These are phyloP conservation scores for Albula glossodonta DNA, from an alignment of 2,113 vertebrate species.

Conservation along the genomic window DNA sequence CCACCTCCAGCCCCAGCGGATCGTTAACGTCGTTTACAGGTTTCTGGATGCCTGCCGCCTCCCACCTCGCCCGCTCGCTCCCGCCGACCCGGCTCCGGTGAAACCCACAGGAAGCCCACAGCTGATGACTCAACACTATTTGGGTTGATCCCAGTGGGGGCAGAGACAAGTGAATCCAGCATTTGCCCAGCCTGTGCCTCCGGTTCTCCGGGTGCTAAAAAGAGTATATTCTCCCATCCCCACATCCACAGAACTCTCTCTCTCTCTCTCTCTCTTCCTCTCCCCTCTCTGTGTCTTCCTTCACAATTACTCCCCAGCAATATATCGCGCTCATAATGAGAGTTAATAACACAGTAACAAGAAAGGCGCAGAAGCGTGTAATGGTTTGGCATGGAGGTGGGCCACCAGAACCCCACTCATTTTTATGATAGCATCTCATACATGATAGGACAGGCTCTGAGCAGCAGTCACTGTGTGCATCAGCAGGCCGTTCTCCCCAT, in stretches of 20 bases:
- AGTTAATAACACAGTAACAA: conserved; percentile 29
- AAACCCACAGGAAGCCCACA: background rate
- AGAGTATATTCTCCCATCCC: conserved; percentile 9
- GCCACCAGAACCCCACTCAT: conserved; percentile 22
- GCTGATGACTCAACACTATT: conserved; percentile 36
- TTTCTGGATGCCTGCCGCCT: conserved; percentile 23
- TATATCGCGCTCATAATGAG: conserved; percentile 32
- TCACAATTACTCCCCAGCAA: background rate
- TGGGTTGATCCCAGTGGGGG: conserved; percentile 10
- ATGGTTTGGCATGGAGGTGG: conserved; percentile 19
- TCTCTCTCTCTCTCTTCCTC: background rate
- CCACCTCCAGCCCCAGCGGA: conserved; percentile 9
- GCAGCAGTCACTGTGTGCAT: background rate
- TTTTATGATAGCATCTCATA: conserved; percentile 36
- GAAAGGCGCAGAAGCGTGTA: conserved; percentile 35
- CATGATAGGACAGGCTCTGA: conserved; percentile 19
- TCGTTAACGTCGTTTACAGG: conserved; percentile 21
- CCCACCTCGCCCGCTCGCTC: background rate
- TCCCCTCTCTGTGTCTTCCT: background rate
- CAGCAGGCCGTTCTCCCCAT: background rate
- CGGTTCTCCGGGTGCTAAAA: background rate
- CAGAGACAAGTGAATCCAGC: background rate
- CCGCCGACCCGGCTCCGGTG: background rate
- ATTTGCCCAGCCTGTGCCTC: background rate
- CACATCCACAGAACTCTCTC: background rate